Evolutionary conservation across 2,113 vertebrate genomes (phyloP).

Genomic region (Hypanus sabinus): DNA sequence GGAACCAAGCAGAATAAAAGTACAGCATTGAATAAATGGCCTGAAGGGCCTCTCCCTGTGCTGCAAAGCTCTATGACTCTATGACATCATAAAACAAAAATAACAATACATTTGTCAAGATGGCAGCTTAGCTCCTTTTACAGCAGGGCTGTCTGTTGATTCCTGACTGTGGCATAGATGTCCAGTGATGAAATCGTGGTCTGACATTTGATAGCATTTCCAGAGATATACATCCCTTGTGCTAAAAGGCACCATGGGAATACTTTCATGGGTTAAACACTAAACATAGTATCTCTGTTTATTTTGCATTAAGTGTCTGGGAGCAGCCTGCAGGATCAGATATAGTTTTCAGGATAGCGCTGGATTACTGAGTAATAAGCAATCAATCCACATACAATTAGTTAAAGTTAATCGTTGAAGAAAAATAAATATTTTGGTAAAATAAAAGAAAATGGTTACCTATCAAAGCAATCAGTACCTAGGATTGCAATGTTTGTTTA

Average conservation of each 20-base stretch:
- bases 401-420: constrained; percentile 34
- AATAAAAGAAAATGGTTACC: constrained; percentile 24
- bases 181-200: background rate
- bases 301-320: constrained; percentile 23
- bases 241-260: background rate
- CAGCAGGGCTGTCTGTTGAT: background rate
- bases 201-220: background rate
- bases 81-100: background rate
- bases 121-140: background rate
- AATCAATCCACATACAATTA: constrained; percentile 25
- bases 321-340: constrained; percentile 13
- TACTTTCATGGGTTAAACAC: constrained; percentile 11
- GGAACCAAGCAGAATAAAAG: too few relatives aligned
- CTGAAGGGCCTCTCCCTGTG: too few relatives aligned
- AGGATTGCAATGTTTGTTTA: constrained; percentile 36
- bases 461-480: constrained; percentile 16
- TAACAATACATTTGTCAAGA: background rate
- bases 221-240: background rate
- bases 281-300: constrained; percentile 20
- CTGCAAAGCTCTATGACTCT: too few relatives aligned
- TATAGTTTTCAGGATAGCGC: constrained; percentile 4
- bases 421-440: constrained; percentile 36
- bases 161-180: background rate
- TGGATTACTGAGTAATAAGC: constrained; percentile 23
- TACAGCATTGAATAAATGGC: too few relatives aligned